Evolutionary conservation across 2,113 vertebrate genomes (phyloP).

Genomic region (Coregonus clupeaformis): DNA sequence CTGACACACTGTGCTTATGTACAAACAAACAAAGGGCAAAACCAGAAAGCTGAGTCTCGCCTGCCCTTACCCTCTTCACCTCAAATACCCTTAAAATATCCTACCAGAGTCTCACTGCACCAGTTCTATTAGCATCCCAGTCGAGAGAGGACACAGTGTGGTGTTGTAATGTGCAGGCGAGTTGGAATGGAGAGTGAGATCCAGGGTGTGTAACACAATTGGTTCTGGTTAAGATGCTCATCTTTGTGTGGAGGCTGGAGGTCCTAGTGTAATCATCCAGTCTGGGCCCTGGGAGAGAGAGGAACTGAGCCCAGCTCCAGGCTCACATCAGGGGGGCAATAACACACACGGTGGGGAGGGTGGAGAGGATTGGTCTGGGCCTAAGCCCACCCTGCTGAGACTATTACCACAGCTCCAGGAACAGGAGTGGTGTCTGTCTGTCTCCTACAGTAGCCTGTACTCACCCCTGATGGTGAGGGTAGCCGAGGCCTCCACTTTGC

Average conservation of each 20-base stretch:
- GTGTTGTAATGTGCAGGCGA: neutral
- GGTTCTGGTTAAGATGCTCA: slow-evolving; percentile 55
- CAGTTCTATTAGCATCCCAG: neutral
- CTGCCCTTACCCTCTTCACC: neutral
- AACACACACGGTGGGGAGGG: slow-evolving; percentile 54
- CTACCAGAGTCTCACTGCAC: neutral
- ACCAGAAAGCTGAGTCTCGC: neutral
- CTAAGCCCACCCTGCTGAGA: neutral
- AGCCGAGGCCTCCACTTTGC: slow-evolving; percentile 90
- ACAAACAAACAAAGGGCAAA: neutral
- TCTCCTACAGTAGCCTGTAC: slow-evolving; percentile 44
- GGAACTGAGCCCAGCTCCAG: slow-evolving; percentile 41
- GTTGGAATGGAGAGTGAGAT: neutral
- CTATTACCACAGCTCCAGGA: neutral
- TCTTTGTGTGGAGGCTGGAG: slow-evolving; percentile 56
- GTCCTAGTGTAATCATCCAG: slow-evolving; percentile 55
- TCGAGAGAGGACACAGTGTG: neutral
- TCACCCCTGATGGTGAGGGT: slow-evolving; percentile 94
- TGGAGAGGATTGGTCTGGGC: slow-evolving; percentile 48
- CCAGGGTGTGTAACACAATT: slow-evolving; percentile 14
- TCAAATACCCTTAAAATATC: neutral
- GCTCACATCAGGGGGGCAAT: slow-evolving; percentile 58
- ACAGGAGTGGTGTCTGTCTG: neutral
- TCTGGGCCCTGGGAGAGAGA: slow-evolving; percentile 36
- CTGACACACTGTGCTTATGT: neutral